Base-by-base conservation (phyloP, 2,888 invertebrate species). In the Diarsia dahlii region DNA sequence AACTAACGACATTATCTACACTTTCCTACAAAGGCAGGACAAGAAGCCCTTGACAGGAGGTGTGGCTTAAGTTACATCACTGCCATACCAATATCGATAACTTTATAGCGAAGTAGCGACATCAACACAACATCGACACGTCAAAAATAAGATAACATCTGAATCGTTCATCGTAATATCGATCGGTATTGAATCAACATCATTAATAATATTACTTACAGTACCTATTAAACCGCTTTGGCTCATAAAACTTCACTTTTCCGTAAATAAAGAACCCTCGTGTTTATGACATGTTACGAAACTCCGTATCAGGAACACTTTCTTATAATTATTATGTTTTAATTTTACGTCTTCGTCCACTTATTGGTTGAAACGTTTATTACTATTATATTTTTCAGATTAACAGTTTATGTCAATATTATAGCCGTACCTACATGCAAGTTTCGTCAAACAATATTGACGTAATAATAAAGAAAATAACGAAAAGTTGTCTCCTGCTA, bases 231-330 rank as follows among this genome's bases (percentile, higher is more conserved):
- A 50, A 58, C 34, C 50, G 34, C 28, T 65, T 13, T 34, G 13
- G 10, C 45, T 66, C 60, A 46, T 80, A 64, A 78, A 83, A 58
- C 50, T 83, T 10, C n/a, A 71, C n/a, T 78, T 69, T 72, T 69
- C 45, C 58, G 46, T 39, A 48, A 64, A 39, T 66, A 70, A 79
- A 69, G 81, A 84, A 48, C 39, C 39, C 13, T 46, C 71, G 20
- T 65, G 69, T 64, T 71, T 72, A 60, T 23, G 18, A 50, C 23
- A 60, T 34, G 45, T 70, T 84, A 74, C 50, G 72, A 74, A 66
- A 68, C 46, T 75, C 15, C 20, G 1, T 39, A 23, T 20, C 28
- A 75, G 15, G 12, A 63, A 48, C 46, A 77, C 81, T 81, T 81
- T 84, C 81, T 13, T 84, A 50, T 23, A 66, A 63, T 58, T 63